Evolutionary conservation across 2,113 vertebrate genomes (phyloP), one percentile per base, ranked within the genome.

Genomic region (Shinisaurus crocodilurus): DNA sequence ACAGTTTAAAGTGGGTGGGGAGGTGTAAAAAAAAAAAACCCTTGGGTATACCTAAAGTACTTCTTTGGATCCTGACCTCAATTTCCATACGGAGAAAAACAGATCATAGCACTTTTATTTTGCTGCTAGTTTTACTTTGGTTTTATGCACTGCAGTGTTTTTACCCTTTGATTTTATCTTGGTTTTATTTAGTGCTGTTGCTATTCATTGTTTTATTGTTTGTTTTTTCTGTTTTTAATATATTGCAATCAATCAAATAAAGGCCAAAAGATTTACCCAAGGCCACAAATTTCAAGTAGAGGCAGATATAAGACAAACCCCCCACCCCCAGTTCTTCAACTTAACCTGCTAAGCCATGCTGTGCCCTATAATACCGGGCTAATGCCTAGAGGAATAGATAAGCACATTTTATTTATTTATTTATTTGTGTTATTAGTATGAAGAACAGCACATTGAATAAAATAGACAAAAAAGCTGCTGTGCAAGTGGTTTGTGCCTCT

Each of bases 201-300:
- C 20, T 60, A 16, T 63, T 63, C 60, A 20, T 63, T 63, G 60
- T 63, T 63, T 63, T 63, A 63, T 63, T 63, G 60, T 63, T 63
- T 63, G 60, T 23, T 3, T 23, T 18, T 63, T 23, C 20, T 63
- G 60, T 23, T 63, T 63, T 63, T 23, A 63, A 63, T 63, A 63
- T 63, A 63, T 63, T 63, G 60, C 20, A 63, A 16, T 3, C 60
- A 18, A 10, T 4, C 12, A 12, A 9, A 32, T 34, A 74, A 34
- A 72, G 32, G 32, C 29, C 70, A 63, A 63, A 34, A 48, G 32
- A 37, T 37, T 45, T 40, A 90, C 74, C 27, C 83, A 80, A 12
- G 45, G 82, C 29, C 89, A 91, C 63, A 88, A 84, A 90, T n/a
- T 43, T 77, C 80, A 90, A 63, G 15, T 80, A 81, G 57, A 6